Evolutionary conservation across 2,888 invertebrate genomes (phyloP).

Genomic region (Phortica okadai): DNA sequence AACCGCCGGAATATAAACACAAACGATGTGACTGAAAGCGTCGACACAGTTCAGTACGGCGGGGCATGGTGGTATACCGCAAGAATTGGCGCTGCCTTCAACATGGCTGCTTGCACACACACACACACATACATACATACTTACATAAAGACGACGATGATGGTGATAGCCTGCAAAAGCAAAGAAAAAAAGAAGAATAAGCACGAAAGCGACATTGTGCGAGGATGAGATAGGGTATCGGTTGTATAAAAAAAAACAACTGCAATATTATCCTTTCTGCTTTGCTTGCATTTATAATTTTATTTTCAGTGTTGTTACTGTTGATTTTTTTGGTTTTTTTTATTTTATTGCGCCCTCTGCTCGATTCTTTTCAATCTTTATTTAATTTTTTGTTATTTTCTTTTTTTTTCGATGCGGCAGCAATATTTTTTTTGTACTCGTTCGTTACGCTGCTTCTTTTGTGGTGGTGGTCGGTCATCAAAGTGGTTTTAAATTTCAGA

Average conservation of each 20-base stretch:
- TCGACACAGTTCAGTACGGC: not conserved
- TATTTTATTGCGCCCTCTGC: not conserved
- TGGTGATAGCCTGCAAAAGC: not conserved
- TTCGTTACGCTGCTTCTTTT: not conserved
- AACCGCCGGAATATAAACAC: not conserved
- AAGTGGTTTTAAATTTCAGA: constrained; percentile 26
- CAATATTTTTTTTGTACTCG: not conserved
- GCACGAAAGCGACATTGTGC: constrained; percentile 1
- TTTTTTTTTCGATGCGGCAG: not conserved
- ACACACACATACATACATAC: not conserved
- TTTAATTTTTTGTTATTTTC: not conserved
- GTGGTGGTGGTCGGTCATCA: constrained; percentile 30
- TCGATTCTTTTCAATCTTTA: not conserved
- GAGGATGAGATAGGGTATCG: constrained; percentile 44
- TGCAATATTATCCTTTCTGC: constrained; percentile 27
- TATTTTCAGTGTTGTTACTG: not conserved
- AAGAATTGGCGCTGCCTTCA: not conserved
- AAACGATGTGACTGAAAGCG: not conserved
- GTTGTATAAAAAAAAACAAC: constrained; percentile 26
- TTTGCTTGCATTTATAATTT: constrained; percentile 24
- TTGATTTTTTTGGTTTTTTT: not conserved
- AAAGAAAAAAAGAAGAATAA: constrained; percentile 5
- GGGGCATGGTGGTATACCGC: not conserved
- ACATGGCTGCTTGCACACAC: too few species aligned
- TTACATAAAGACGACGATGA: constrained; percentile 11